Evolutionary conservation across 2,113 vertebrate species (phyloP).

Genomic region (Chionodraco myersi): DNA sequence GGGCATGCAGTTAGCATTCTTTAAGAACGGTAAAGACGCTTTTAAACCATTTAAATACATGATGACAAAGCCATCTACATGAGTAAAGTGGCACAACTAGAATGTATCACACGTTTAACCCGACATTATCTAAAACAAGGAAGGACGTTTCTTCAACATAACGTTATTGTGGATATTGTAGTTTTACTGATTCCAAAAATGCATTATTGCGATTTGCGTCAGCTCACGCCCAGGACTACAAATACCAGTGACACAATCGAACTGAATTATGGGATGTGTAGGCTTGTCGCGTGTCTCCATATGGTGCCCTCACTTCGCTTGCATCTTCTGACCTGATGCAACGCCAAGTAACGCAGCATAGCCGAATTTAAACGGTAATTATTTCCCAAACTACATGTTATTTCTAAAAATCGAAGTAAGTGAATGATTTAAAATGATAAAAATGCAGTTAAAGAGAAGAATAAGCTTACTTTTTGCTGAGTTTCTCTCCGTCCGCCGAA

Average conservation of each 20-base stretch:
- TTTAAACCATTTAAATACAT: background rate
- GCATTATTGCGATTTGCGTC: accelerated
- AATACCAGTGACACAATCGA: slow-evolving; percentile 25
- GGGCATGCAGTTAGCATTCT: background rate
- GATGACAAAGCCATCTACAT: background rate
- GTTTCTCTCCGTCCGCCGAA: slow-evolving; percentile 74
- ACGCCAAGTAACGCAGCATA: background rate
- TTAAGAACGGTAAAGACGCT: no score
- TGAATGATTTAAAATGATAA: accelerated
- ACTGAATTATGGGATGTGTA: slow-evolving; percentile 37
- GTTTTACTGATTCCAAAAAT: slow-evolving; percentile 30
- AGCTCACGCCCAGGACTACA: slow-evolving; percentile 45
- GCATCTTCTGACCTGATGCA: slow-evolving; percentile 35
- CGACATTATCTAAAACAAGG: background rate
- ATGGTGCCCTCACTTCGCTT: slow-evolving; percentile 23
- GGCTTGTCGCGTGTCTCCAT: slow-evolving; percentile 2
- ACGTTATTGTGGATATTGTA: slow-evolving; percentile 57
- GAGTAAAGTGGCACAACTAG: background rate
- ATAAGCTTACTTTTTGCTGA: slow-evolving; percentile 85
- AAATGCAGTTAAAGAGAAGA: background rate
- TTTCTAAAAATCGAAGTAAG: accelerated
- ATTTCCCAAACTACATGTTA: background rate
- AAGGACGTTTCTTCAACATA: background rate
- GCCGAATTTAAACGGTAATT: background rate
- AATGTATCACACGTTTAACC: background rate